Conservation (phyloP, 2,888 invertebrate genomes). For the Glaucopsyche alexis region DNA sequence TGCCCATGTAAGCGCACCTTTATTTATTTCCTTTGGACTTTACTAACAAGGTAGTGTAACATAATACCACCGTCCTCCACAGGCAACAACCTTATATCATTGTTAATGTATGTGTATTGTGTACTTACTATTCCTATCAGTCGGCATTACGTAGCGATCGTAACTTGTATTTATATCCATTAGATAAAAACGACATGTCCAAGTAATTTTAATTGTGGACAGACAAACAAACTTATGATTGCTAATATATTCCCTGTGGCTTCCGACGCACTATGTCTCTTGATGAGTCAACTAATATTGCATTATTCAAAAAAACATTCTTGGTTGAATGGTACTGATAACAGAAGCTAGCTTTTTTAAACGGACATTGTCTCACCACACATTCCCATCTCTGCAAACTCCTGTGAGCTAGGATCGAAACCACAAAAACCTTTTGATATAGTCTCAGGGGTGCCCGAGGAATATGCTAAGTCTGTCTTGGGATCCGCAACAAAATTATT, state of each 20-base stretch:
- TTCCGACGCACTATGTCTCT: constrained; percentile 2
- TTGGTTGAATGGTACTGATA: not conserved
- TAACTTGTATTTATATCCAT: constrained; percentile 34
- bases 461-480: no score
- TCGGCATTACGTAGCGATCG: not conserved
- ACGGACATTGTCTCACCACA: no score
- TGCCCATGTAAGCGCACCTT: no score
- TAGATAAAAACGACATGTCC: constrained; percentile 34
- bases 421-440: no score
- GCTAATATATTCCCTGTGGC: constrained; percentile 46
- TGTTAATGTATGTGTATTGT: not conserved
- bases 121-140: constrained; percentile 5
- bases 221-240: constrained; percentile 48
- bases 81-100: not conserved
- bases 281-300: not conserved
- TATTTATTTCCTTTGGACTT: no score
- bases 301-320: not conserved
- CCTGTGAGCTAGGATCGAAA: no score
- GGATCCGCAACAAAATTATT: no score
- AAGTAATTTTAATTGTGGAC: constrained; percentile 34
- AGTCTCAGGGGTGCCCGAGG: no score
- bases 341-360: not conserved
- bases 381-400: no score
- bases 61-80: not conserved
- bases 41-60: not conserved